Evolutionary conservation across 2,113 vertebrate genomes (phyloP).

Genomic region (Passer domesticus): DNA sequence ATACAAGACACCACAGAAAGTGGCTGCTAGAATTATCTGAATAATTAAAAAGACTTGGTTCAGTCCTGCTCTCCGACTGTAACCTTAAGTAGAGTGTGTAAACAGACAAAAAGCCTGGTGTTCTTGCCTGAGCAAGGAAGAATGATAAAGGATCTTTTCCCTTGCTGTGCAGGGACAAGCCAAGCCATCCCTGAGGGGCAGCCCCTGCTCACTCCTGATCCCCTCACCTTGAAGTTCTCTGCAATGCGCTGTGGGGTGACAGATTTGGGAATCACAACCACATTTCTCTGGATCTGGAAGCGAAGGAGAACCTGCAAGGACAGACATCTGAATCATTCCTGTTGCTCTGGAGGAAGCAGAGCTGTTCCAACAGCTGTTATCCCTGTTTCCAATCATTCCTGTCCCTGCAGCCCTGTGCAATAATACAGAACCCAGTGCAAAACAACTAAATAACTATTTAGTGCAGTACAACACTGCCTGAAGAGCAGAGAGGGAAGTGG

Average conservation of each 20-base stretch:
- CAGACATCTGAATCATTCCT: neutral
- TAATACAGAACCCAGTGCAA: too few species aligned
- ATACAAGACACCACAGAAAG: neutral
- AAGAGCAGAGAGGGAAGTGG: neutral
- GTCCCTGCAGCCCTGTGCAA: neutral
- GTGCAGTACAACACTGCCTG: neutral
- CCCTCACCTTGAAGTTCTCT: constrained; percentile 86
- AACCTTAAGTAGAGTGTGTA: neutral
- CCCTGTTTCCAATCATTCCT: neutral
- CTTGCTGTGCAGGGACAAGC: neutral
- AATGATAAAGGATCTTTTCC: neutral
- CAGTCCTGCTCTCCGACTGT: neutral
- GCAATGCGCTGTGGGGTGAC: constrained; percentile 84
- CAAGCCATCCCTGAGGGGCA: neutral
- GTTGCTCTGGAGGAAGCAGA: neutral
- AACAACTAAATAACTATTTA: too few species aligned
- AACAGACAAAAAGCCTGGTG: neutral
- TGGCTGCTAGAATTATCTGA: neutral
- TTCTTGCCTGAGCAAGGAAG: neutral
- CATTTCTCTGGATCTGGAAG: constrained; percentile 89
- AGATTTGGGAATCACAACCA: constrained; percentile 91
- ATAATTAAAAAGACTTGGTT: neutral
- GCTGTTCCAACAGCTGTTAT: neutral
- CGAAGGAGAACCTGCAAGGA: constrained; percentile 85
- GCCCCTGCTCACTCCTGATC: neutral